Conservation (phyloP, 2,888 invertebrate species). For the Marasmarcha lunaedactyla region DNA sequence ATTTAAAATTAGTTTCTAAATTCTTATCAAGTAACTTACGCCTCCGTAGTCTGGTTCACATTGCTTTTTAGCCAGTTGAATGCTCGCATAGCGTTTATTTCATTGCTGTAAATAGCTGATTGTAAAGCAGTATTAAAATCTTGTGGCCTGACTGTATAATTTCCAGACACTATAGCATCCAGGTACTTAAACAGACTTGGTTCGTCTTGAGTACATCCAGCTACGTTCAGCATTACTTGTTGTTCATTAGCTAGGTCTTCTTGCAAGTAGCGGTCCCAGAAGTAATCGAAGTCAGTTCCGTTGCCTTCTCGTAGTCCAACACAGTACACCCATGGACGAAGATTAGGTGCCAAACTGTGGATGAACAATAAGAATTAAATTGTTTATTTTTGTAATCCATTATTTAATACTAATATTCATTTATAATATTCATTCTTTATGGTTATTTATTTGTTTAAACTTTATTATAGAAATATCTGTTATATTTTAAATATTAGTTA, state of each 20-base stretch:
- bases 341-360: conserved; percentile 40
- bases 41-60: conserved; percentile 19
- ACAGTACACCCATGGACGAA: conserved; percentile 82
- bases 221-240: conserved; percentile 71
- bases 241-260: conserved; percentile 77
- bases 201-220: conserved; percentile 75
- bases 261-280: conserved; percentile 72
- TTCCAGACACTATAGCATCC: conserved; percentile 29
- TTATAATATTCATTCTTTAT: too few relatives aligned
- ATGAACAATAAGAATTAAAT: conserved; percentile 8
- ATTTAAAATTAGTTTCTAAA: too few relatives aligned
- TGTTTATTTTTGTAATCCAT: background rate
- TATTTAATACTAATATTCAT: background rate
- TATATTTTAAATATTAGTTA: too few relatives aligned
- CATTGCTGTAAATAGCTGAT: conserved; percentile 65
- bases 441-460: too few relatives aligned
- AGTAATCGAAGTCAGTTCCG: conserved; percentile 72
- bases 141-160: conserved; percentile 43
- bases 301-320: conserved; percentile 74
- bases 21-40: conserved; percentile 26
- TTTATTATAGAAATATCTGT: too few relatives aligned
- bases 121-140: conserved; percentile 45
- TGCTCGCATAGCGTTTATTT: conserved; percentile 64
- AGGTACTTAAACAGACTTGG: conserved; percentile 34
- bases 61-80: conserved; percentile 63